Evolutionary conservation across 2,888 invertebrate genomes (phyloP).

Genomic region (Aphrophora alni): DNA sequence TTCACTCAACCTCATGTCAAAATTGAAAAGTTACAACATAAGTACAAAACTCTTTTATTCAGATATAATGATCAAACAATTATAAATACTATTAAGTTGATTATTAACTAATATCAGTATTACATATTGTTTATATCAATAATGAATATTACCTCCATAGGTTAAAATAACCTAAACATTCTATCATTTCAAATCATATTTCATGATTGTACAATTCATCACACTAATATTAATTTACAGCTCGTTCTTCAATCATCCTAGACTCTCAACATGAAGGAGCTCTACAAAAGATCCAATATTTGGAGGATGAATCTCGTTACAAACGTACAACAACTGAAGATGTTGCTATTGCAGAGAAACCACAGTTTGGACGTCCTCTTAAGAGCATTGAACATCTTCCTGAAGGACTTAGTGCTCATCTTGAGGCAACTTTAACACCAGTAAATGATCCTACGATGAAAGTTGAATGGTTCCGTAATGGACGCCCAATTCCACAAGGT

Average conservation of each 20-base stretch:
- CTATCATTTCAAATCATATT: too few species aligned
- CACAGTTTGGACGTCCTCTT: conserved; percentile 87
- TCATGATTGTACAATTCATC: too few species aligned
- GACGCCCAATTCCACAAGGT: conserved; percentile 86
- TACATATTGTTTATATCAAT: too few species aligned
- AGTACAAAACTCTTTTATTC: too few species aligned
- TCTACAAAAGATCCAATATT: conserved; percentile 86
- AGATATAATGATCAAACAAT: too few species aligned
- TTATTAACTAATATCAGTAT: too few species aligned
- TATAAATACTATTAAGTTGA: too few species aligned
- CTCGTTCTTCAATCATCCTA: conserved; percentile 81
- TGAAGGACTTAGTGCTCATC: conserved; percentile 87
- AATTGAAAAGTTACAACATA: too few species aligned
- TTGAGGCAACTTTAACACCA: conserved; percentile 94
- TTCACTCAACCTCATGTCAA: too few species aligned
- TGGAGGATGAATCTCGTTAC: conserved; percentile 85
- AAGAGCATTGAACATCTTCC: conserved; percentile 82
- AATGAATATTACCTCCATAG: too few species aligned
- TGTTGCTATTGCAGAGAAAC: conserved; percentile 78
- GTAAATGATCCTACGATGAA: conserved; percentile 98
- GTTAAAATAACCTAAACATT: too few species aligned
- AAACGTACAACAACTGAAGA: conserved; percentile 77
- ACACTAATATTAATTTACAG: conserved; percentile 62
- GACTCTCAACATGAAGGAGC: conserved; percentile 95
- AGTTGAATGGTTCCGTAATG: conserved; percentile 98